A percentile compares a stretch with the other conserved stretches of the same genome.
Conservation (phyloP, 1,140 invertebrate species). For the Musca vetustissima region DNA sequence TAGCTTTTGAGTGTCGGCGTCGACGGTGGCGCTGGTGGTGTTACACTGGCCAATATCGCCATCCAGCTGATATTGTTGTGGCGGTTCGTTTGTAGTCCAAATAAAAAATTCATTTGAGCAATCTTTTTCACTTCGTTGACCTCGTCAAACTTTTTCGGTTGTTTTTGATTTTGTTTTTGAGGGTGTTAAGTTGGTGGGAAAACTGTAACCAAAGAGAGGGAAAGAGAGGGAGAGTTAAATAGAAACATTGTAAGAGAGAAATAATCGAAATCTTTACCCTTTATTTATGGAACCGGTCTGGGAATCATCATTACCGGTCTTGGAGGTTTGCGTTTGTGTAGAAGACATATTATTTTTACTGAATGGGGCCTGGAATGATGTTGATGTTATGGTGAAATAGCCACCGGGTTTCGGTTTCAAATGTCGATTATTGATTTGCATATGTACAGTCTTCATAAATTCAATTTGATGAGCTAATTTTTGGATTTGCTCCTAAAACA, state of each 20-base stretch:
- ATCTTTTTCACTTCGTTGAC: constrained; percentile 55
- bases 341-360: constrained; percentile 48
- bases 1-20: constrained; percentile 28
- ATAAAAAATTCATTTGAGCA: constrained; percentile 53
- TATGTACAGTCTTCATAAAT: constrained; percentile 89
- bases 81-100: constrained; percentile 29
- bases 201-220: constrained; percentile 30
- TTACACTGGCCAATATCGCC: neutral
- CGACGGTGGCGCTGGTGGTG: neutral
- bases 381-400: constrained; percentile 68
- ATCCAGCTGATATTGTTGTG: constrained; percentile 6
- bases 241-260: neutral
- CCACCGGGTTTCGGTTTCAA: constrained; percentile 79
- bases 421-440: constrained; percentile 89
- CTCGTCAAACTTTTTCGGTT: constrained; percentile 54
- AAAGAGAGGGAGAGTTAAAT: neutral
- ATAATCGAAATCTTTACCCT: constrained; percentile 29
- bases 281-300: constrained; percentile 29
- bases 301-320: constrained; percentile 30
- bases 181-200: constrained; percentile 42
- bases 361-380: constrained; percentile 54
- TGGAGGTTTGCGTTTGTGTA: constrained; percentile 51
- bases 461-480: constrained; percentile 88
- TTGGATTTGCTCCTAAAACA: constrained; percentile 78
- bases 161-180: constrained; percentile 46